phyloP scores from a whole-genome alignment of 2,888 invertebrate species.

The Drosophila colorata region DNA sequence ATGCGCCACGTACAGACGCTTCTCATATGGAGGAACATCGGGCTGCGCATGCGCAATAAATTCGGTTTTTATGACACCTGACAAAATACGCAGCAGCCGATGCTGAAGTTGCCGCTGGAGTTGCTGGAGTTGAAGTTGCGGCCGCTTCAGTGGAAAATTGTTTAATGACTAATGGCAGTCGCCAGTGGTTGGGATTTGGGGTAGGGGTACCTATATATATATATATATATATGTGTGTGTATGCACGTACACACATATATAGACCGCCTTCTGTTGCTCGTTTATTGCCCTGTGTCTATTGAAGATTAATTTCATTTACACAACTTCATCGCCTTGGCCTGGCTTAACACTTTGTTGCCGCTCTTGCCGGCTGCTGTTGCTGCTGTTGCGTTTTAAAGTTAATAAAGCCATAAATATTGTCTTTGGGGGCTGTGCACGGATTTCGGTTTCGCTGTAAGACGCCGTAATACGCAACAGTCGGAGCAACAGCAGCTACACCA shows the following conservation, averaged over 20 bases:
- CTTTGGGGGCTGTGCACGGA: conserved; percentile 73
- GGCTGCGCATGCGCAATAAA: conserved; percentile 83
- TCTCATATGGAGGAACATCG: conserved; percentile 44
- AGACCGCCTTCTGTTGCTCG: conserved; percentile 58
- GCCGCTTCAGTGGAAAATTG: conserved; percentile 74
- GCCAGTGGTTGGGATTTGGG: conserved; percentile 19
- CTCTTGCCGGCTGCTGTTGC: conserved; percentile 29
- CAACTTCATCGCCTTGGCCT: conserved; percentile 76
- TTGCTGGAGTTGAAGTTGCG: conserved; percentile 49
- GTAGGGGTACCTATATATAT: conserved; percentile 8
- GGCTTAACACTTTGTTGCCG: conserved; percentile 67
- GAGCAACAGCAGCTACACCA: conserved; percentile 23
- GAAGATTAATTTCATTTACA: conserved; percentile 81
- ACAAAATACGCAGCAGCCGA: conserved; percentile 81
- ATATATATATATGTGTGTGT: not conserved
- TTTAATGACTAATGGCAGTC: conserved; percentile 78
- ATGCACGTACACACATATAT: too few species aligned
- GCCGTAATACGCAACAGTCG: conserved; percentile 71
- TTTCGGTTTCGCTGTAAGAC: conserved; percentile 61
- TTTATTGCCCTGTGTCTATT: conserved; percentile 81
- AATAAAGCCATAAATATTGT: conserved; percentile 78
- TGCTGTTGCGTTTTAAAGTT: conserved; percentile 77
- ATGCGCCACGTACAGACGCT: conserved; percentile 23
- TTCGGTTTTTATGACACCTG: conserved; percentile 84
- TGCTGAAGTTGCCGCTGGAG: conserved; percentile 40